These are phyloP conservation scores for Matsumurasca onukii DNA, from an alignment of 1,140 invertebrate genomes.

Conservation along the genomic window DNA sequence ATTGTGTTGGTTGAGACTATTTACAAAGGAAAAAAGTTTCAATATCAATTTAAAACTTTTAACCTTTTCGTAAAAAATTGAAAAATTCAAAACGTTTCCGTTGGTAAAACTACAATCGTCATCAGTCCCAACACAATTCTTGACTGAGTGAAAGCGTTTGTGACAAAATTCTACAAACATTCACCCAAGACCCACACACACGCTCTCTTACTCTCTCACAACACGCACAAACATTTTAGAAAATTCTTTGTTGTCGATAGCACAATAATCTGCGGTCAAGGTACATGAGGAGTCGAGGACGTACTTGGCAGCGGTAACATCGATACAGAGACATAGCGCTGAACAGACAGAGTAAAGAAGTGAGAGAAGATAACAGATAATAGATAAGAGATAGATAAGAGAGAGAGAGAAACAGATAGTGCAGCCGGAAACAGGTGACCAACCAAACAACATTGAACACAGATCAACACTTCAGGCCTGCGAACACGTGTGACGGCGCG, in stretches of 20 bases:
- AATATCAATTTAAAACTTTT: too few relatives aligned
- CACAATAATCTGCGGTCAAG: not conserved
- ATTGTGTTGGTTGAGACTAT: too few relatives aligned
- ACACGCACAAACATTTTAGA: too few relatives aligned
- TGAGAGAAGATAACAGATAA: conserved; percentile 14
- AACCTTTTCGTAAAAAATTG: too few relatives aligned
- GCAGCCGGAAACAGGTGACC: not conserved
- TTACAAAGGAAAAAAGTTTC: too few relatives aligned
- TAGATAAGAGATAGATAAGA: conserved; percentile 17
- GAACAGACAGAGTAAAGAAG: not conserved
- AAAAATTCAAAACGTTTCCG: too few relatives aligned
- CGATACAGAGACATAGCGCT: not conserved
- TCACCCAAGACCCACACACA: not conserved
- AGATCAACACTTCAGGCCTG: conserved; percentile 3
- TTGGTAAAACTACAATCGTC: too few relatives aligned
- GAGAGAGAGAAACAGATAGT: conserved; percentile 20
- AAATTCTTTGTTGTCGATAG: conserved; percentile 11
- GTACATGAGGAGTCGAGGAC: not conserved
- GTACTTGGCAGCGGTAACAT: not conserved
- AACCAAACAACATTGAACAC: conserved; percentile 8
- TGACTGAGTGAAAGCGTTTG: too few relatives aligned
- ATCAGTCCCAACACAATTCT: too few relatives aligned
- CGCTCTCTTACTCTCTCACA: conserved; percentile 5
- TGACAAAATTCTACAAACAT: too few relatives aligned
- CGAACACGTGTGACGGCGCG: too few relatives aligned